Percentiles rank a stretch among this genome's conserved stretches.
phyloP scores from a whole-genome alignment of 2,113 vertebrate species.

The Etia nguti region DNA sequence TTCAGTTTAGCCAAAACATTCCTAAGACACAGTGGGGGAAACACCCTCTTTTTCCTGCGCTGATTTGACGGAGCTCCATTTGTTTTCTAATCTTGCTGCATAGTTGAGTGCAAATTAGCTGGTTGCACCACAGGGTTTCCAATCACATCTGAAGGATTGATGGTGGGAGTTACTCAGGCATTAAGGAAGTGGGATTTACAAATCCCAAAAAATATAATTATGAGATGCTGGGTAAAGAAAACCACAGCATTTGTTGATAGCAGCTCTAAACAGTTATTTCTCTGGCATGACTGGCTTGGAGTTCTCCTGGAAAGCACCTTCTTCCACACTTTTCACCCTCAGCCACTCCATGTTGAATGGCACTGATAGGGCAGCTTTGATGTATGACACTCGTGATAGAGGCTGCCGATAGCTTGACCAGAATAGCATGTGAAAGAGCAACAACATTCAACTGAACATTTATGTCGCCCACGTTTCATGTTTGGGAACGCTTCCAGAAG shows the following conservation, averaged over 20 bases:
- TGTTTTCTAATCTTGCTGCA: constrained; percentile 31
- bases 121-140: constrained; percentile 16
- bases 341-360: constrained; percentile 13
- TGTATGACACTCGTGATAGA: constrained; percentile 35
- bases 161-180: constrained; percentile 8
- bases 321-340: neutral
- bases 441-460: constrained; percentile 18
- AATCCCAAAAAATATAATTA: constrained; percentile 29
- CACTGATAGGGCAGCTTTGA: constrained; percentile 24
- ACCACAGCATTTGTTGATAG: constrained; percentile 10
- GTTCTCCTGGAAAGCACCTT: constrained; percentile 46
- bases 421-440: constrained; percentile 41
- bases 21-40: constrained; percentile 41
- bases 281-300: neutral
- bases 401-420: constrained; percentile 36
- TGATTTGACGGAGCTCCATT: constrained; percentile 40
- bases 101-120: constrained; percentile 36
- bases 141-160: constrained; percentile 20
- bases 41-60: constrained; percentile 48
- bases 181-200: constrained; percentile 22
- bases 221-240: constrained; percentile 8
- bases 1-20: constrained; percentile 68
- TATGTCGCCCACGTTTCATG: constrained; percentile 23
- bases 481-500: constrained; percentile 10
- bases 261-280: constrained; percentile 11